Evolutionary conservation across 2,888 invertebrate genomes (phyloP).

Genomic region (Acrobasis repandana): DNA sequence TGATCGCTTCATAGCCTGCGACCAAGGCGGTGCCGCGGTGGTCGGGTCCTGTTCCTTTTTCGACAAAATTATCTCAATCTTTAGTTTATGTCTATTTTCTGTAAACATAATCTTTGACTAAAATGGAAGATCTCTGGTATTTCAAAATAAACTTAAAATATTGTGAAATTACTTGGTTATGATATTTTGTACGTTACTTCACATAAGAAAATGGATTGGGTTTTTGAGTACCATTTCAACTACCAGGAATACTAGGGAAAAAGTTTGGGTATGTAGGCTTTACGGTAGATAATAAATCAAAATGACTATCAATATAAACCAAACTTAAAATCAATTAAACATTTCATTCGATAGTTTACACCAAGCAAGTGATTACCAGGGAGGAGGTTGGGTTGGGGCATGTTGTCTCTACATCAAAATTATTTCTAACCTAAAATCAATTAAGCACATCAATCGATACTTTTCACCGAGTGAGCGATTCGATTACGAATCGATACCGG

Average conservation of each 20-base stretch:
- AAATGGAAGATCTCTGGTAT: neutral
- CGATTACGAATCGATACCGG: slow-evolving; percentile 78
- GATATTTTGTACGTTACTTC: too few species aligned
- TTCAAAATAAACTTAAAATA: too few species aligned
- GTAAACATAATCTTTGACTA: neutral
- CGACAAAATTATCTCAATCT: slow-evolving; percentile 10
- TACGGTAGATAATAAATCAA: too few species aligned
- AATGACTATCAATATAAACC: neutral
- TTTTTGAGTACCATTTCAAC: too few species aligned
- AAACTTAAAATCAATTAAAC: slow-evolving; percentile 10
- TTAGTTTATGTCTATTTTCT: neutral
- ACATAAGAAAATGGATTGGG: too few species aligned
- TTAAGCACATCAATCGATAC: slow-evolving; percentile 54
- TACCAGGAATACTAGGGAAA: too few species aligned
- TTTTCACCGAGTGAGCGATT: slow-evolving; percentile 64
- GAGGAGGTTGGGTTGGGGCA: slow-evolving; percentile 65
- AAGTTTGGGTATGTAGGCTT: too few species aligned
- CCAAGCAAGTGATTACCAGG: slow-evolving; percentile 70
- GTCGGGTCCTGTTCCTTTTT: slow-evolving; percentile 16
- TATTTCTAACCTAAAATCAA: slow-evolving; percentile 13
- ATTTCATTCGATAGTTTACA: slow-evolving; percentile 61
- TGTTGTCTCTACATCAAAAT: slow-evolving; percentile 69
- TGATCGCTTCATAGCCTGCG: slow-evolving; percentile 29
- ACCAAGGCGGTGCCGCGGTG: slow-evolving; percentile 24
- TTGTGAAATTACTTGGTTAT: too few species aligned